These are phyloP conservation scores for Leucoptera coffeella DNA, from an alignment of 2,888 invertebrate genomes.

Conservation along the genomic window DNA sequence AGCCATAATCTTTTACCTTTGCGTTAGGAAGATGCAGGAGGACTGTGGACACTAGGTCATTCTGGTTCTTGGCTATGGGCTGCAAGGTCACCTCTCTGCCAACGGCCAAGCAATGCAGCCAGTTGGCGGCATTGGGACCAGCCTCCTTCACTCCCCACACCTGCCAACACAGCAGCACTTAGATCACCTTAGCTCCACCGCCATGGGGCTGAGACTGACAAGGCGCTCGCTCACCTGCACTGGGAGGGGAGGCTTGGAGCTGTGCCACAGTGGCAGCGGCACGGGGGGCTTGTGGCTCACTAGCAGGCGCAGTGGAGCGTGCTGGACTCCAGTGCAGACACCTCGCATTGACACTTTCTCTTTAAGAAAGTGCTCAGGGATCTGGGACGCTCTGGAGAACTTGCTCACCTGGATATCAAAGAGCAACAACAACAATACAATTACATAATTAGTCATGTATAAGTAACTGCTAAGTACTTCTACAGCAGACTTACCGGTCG, in stretches of 20 bases:
- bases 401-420: conserved; percentile 53
- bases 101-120: conserved; percentile 52
- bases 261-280: conserved; percentile 45
- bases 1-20: conserved; percentile 17
- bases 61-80: conserved; percentile 34
- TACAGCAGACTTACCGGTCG: conserved; percentile 50
- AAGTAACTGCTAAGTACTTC: background rate
- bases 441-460: background rate
- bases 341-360: conserved; percentile 45
- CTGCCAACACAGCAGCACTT: conserved; percentile 16
- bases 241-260: conserved; percentile 39
- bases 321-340: conserved; percentile 42
- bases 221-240: conserved; percentile 41
- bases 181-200: conserved; percentile 6
- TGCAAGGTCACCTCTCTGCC: conserved; percentile 39
- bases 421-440: conserved; percentile 8
- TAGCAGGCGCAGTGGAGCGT: conserved; percentile 39
- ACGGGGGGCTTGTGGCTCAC: conserved; percentile 53
- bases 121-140: conserved; percentile 49
- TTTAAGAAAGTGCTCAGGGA: conserved; percentile 52
- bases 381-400: conserved; percentile 51
- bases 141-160: conserved; percentile 44
- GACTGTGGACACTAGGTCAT: conserved; percentile 36
- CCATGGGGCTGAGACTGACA: no score
- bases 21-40: conserved; percentile 32